Percentiles rank a stretch among this genome's conserved stretches.
These are phyloP conservation scores for Pyralis farinalis DNA, from an alignment of 2,888 invertebrate genomes.

Conservation along the genomic window DNA sequence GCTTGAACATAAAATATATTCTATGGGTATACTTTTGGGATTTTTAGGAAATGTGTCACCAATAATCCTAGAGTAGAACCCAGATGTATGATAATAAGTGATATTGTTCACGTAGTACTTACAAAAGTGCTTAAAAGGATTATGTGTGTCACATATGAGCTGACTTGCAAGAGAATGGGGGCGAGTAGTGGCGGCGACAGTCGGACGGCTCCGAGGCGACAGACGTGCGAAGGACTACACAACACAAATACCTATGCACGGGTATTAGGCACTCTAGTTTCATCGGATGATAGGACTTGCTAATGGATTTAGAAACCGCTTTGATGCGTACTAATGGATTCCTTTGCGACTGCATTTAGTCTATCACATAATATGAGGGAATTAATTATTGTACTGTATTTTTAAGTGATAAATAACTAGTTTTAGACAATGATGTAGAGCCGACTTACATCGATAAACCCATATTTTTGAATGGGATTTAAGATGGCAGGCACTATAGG, in stretches of 20 bases:
- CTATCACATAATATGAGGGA: too few species aligned
- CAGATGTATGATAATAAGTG: too few species aligned
- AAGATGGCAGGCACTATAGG: too few species aligned
- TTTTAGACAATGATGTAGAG: too few species aligned
- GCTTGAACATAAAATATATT: too few species aligned
- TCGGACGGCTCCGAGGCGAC: slow-evolving; percentile 30
- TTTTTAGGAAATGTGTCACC: too few species aligned
- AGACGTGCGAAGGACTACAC: slow-evolving; percentile 5
- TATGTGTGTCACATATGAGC: slow-evolving; percentile 23
- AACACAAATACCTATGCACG: slow-evolving; percentile 17
- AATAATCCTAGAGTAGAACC: too few species aligned
- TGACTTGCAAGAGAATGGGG: slow-evolving; percentile 46
- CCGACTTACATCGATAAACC: too few species aligned
- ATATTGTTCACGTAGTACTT: neutral
- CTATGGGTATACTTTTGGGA: too few species aligned
- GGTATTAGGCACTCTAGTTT: slow-evolving; percentile 11
- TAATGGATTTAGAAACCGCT: slow-evolving; percentile 37
- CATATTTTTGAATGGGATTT: too few species aligned
- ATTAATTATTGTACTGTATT: too few species aligned
- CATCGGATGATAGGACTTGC: slow-evolving; percentile 22
- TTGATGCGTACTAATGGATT: slow-evolving; percentile 27
- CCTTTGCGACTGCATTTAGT: neutral
- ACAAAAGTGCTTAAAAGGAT: slow-evolving; percentile 59
- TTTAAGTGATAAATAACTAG: too few species aligned
- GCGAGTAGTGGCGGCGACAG: slow-evolving; percentile 63